Evolutionary conservation across 2,113 vertebrate genomes (phyloP).

Genomic region (Natator depressus): DNA sequence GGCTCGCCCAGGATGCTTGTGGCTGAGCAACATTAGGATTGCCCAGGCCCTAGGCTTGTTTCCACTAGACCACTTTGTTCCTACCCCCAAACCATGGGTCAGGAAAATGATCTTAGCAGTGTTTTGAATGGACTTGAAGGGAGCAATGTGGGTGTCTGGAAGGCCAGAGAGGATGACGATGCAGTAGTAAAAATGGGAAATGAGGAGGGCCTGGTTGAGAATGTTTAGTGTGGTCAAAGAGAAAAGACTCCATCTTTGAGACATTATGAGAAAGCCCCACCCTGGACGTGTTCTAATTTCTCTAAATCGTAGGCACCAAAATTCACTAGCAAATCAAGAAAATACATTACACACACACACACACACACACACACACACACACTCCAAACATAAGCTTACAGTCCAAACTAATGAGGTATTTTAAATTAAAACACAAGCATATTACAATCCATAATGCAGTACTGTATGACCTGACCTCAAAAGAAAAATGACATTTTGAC

Average conservation of each 20-base stretch:
- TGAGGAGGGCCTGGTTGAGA: background rate
- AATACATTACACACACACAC: background rate
- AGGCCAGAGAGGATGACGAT: background rate
- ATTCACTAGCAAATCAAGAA: background rate
- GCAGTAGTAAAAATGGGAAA: background rate
- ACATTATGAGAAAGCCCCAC: background rate
- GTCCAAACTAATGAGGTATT: background rate
- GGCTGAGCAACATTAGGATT: background rate
- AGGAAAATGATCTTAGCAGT: background rate
- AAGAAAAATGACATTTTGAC: background rate
- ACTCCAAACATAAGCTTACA: background rate
- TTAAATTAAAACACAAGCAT: background rate
- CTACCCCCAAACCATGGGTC: background rate
- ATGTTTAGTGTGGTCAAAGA: background rate
- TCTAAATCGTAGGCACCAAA: rapidly evolving
- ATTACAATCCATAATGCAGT: background rate
- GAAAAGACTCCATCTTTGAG: background rate
- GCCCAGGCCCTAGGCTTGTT: background rate
- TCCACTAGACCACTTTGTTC: background rate
- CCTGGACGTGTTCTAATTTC: background rate
- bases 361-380: background rate
- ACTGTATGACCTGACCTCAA: background rate
- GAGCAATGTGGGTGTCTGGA: background rate
- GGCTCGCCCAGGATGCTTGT: background rate
- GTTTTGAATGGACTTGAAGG: background rate